Base-by-base conservation (phyloP, 2,797 vertebrate species). In the Coilia nasus region DNA sequence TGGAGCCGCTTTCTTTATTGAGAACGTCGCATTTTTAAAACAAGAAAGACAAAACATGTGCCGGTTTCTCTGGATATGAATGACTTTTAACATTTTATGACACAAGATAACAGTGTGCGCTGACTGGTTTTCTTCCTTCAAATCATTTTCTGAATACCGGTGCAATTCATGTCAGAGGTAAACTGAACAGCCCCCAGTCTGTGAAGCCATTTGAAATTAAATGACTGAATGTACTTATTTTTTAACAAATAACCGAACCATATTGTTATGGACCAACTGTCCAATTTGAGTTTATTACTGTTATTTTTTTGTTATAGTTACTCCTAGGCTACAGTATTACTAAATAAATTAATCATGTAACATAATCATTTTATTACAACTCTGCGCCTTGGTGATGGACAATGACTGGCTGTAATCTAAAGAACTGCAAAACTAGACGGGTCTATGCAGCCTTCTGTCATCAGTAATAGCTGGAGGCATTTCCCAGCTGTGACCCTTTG, bases 401-500 rank as follows among this genome's bases (percentile, higher is more conserved):
- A 78, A 10, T 78, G 35, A 41, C 41, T 31, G 3, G 35, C 6
- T 78, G 17, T 19, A 75, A 44, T 21, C 31, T 41, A 44, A 78
- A 59, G 57, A 78, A 41, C 71, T 41, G 71, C 35, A 44, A 21
- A 21, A 44, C 15, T 17, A 12, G 28, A 41, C 15, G 4, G 35
- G 9, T 78, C 15, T 78, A 2, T 41, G 14, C 35, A 35, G 17
- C 28, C 28, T 41, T 28, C 64, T 44, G 71, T 78, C 35, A 44
- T 78, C 35, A 21, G 15, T 44, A 78, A 78, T 78, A 35, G 71
- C 71, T 78, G 71, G 6, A 44, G 41, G 71, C 71, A 78, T 78
- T 44, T 44, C 35, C 31, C 71, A 78, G 71, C 71, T 78, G 71
- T 78, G 71, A 78, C 71, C 35, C 71, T n/a, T 78, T 78, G 71